phyloP scores from a whole-genome alignment of 2,113 vertebrate genomes.

The Brachionichthys hirsutus region DNA sequence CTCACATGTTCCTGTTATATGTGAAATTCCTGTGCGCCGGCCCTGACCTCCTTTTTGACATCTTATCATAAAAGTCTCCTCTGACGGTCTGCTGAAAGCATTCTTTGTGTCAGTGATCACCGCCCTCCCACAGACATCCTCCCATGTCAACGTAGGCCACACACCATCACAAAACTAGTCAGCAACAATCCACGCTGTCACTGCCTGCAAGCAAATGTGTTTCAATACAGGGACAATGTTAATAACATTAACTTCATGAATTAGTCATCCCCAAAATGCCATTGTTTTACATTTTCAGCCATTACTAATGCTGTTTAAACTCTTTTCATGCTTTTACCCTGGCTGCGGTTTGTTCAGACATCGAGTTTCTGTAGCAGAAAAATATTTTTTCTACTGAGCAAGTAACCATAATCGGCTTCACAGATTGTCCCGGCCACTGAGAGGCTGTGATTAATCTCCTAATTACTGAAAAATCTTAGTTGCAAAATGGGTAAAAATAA shows the following conservation, averaged over 20 bases:
- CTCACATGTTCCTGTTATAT: conserved; percentile 5
- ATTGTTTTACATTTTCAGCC: too few relatives aligned
- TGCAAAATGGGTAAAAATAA: conserved; percentile 2
- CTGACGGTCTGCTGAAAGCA: conserved; percentile 34
- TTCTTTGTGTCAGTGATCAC: conserved; percentile 41
- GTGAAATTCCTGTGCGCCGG: conserved; percentile 38
- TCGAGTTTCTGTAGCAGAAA: not conserved
- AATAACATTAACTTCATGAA: too few relatives aligned
- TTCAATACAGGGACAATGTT: too few relatives aligned
- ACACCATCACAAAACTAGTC: conserved; percentile 25
- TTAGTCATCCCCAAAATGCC: too few relatives aligned
- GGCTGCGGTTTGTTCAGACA: conserved; percentile 6
- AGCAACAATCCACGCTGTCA: conserved; percentile 29
- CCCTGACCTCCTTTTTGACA: conserved; percentile 15
- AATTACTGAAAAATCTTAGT: not conserved
- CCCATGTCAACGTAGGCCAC: conserved; percentile 40
- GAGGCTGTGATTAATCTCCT: not conserved
- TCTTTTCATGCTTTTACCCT: too few relatives aligned
- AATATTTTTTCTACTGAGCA: conserved; percentile 8
- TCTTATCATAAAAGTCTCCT: conserved; percentile 32
- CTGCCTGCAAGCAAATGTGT: conserved; percentile 29
- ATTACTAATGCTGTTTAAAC: too few relatives aligned
- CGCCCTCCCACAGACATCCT: conserved; percentile 15
- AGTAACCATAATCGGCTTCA: conserved; percentile 13
- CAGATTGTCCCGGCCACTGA: too few relatives aligned